These are phyloP conservation scores for Brachionus plicatilis DNA, from an alignment of 1,140 invertebrate genomes.

Conservation along the genomic window DNA sequence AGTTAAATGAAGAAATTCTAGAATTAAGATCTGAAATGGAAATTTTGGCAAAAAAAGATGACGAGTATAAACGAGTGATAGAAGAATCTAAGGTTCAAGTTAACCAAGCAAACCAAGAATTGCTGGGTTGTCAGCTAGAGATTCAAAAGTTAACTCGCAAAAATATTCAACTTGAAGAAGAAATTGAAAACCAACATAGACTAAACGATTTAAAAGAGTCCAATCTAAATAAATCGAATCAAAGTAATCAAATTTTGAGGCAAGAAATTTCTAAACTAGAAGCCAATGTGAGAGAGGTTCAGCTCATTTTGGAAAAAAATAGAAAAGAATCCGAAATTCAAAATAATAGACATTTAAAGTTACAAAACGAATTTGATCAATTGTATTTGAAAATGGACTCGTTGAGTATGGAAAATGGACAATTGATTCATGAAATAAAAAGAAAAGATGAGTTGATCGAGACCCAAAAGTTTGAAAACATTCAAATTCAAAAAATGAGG, in stretches of 20 bases:
- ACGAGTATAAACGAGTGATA: slow-evolving; percentile 44
- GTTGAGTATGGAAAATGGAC: slow-evolving; percentile 52
- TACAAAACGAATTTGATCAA: slow-evolving; percentile 53
- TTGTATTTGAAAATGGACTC: slow-evolving; percentile 50
- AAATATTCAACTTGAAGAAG: slow-evolving; percentile 55
- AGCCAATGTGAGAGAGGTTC: slow-evolving; percentile 51
- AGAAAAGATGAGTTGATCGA: slow-evolving; percentile 54
- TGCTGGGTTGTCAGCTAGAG: slow-evolving; percentile 45
- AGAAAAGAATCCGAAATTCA: slow-evolving; percentile 53
- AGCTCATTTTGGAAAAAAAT: slow-evolving; percentile 47
- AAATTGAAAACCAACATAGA: slow-evolving; percentile 52
- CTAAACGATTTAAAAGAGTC: slow-evolving; percentile 50
- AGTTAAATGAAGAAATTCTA: slow-evolving; percentile 48
- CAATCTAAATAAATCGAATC: slow-evolving; percentile 50
- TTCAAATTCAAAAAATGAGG: slow-evolving; percentile 51
- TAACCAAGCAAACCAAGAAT: background rate
- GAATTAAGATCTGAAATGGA: slow-evolving; percentile 47
- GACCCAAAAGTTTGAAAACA: slow-evolving; percentile 50
- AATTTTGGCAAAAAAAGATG: slow-evolving; percentile 43
- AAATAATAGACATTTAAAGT: slow-evolving; percentile 49
- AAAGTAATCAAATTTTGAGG: slow-evolving; percentile 50
- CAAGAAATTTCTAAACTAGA: slow-evolving; percentile 50
- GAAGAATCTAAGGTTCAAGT: slow-evolving; percentile 27
- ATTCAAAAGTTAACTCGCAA: slow-evolving; percentile 53
- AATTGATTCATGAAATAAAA: slow-evolving; percentile 51